Base-by-base conservation (phyloP, 2,888 invertebrate genomes). In the Clostera curtula region DNA sequence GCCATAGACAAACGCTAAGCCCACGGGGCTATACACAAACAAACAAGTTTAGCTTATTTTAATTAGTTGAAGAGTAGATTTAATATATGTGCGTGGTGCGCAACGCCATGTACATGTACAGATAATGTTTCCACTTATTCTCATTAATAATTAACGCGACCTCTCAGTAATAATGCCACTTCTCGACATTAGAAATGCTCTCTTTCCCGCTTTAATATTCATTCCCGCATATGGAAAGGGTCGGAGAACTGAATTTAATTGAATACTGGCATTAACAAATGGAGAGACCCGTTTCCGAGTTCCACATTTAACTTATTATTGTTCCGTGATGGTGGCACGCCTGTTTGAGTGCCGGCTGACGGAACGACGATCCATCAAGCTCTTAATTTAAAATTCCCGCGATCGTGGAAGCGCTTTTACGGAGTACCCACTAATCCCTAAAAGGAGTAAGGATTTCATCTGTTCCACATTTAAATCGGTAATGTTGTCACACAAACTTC, bases 211-310 rank as follows among this genome's bases (percentile, higher is more conserved):
- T 58, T 74, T 73, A 70, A 73, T 72, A 72, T 71, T 72, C 60
- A 63, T 56, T 60, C 65, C 65, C 70, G 68, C 66, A 68, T 70
- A 56, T 66, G 68, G 57, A 63, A 62, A 73, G 70, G 76, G 77
- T 73, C 64, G 70, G 68, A 33, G 69, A 71, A 70, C 64, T 65
- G 71, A 71, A 76, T 77, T 75, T 76, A 80, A 82, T 80, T 80
- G 80, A 82, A 82, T 74, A 69, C 74, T 73, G 74, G 77, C 76
- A 76, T 77, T 79, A 79, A 80, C 80, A 75, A 82, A 80, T 77
- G 77, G 73, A 76, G 62, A 66, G 62, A 61, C 56, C 71, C 72
- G 60, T 75, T 76, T 71, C 70, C 66, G 70, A 76, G 74, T 74
- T 73, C 70, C 66, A 71, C 71, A 71, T 77, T 75, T 71, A 75